Conservation (phyloP, 2,797 vertebrate species). For the Eleutherodactylus coqui region DNA sequence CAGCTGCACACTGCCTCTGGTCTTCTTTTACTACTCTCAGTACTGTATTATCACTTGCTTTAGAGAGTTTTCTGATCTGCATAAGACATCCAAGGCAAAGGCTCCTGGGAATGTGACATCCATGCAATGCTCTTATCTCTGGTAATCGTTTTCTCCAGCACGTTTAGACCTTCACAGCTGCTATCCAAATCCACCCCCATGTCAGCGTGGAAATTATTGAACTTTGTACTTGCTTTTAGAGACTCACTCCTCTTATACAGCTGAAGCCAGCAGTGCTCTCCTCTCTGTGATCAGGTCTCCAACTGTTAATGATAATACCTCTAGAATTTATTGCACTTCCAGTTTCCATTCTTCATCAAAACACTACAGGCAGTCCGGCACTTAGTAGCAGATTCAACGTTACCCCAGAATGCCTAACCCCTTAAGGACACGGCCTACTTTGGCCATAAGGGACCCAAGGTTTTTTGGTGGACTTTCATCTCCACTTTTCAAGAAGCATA, state of each 20-base stretch:
- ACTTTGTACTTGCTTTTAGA: slow-evolving; percentile 19
- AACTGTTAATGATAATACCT: neutral
- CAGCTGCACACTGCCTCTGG: neutral
- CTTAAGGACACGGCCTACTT: no score
- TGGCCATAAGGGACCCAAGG: no score
- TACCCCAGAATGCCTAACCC: neutral
- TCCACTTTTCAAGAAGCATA: no score
- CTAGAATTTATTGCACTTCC: neutral
- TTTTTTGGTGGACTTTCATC: no score
- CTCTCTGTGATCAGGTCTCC: neutral
- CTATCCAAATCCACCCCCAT: neutral
- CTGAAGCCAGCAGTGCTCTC: neutral
- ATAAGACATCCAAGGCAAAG: slow-evolving; percentile 22
- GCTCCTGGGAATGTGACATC: slow-evolving; percentile 37
- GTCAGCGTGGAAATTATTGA: slow-evolving; percentile 42
- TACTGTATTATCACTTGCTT: slow-evolving; percentile 21
- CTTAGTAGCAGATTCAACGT: neutral
- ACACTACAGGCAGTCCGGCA: neutral
- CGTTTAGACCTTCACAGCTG: slow-evolving; percentile 47
- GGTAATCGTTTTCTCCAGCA: slow-evolving; percentile 45
- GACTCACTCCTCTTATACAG: neutral
- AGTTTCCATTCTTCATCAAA: neutral
- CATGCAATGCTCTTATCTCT: slow-evolving; percentile 34
- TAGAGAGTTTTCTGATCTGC: slow-evolving; percentile 28
- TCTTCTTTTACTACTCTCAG: slow-evolving; percentile 11